Percentiles rank a stretch among this genome's conserved stretches.
These are phyloP conservation scores for Mungos mungo DNA, from an alignment of 2,113 vertebrate species.

Conservation along the genomic window DNA sequence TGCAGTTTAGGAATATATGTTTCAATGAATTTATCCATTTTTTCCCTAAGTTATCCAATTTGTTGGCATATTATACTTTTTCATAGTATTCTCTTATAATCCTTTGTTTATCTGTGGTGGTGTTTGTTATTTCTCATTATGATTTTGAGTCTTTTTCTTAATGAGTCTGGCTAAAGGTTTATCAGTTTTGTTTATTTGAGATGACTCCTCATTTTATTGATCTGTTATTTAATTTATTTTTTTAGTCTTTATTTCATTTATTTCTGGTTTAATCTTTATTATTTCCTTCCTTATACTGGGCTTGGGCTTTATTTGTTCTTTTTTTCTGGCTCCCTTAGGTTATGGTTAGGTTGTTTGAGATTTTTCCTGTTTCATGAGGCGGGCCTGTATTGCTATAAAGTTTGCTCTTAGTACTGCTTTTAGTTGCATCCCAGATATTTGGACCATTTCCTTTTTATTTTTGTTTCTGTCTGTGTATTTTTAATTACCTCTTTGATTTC, in stretches of 20 bases:
- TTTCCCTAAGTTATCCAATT: neutral
- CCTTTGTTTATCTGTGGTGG: neutral
- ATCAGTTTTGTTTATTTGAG: neutral
- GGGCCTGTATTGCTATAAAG: neutral
- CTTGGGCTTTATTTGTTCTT: neutral
- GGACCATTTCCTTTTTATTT: neutral
- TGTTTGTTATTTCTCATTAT: neutral
- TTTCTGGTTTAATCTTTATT: neutral
- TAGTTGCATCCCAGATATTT: neutral
- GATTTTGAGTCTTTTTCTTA: neutral
- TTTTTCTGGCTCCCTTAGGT: neutral
- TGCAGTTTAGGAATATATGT: neutral
- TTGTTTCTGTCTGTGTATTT: neutral
- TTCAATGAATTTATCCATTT: neutral
- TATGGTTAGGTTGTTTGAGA: neutral
- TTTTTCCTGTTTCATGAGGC: neutral
- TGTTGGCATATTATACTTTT: neutral
- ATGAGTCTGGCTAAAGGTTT: neutral
- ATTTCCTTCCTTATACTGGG: neutral
- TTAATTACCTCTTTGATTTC: neutral
- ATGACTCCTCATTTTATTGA: neutral
- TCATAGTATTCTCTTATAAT: neutral
- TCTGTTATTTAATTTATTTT: neutral
- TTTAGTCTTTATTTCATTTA: neutral
- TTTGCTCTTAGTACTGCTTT: neutral